Percentiles rank a stretch among this genome's conserved stretches.
These are phyloP conservation scores for Smittia sp. DNA, from an alignment of 2,888 invertebrate species.

Conservation along the genomic window DNA sequence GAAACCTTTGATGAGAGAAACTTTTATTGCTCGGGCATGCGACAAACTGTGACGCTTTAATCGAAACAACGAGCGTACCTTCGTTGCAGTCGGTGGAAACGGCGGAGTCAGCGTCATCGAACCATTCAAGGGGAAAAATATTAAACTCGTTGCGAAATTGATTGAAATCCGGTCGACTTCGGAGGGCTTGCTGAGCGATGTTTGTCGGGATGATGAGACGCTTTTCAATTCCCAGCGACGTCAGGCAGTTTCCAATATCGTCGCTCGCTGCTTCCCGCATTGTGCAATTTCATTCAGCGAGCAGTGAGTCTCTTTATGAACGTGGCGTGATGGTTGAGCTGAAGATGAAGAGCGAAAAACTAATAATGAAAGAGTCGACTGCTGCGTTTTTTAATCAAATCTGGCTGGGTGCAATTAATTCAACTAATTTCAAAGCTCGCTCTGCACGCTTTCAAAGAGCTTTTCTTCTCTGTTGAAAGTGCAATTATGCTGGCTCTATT, in stretches of 20 bases:
- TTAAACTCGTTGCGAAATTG: constrained; percentile 47
- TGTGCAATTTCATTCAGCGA: constrained; percentile 12
- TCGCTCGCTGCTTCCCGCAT: neutral
- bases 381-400: constrained; percentile 15
- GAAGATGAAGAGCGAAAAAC: neutral
- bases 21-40: neutral
- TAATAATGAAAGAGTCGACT: neutral
- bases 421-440: constrained; percentile 20
- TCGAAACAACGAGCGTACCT: neutral
- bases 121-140: constrained; percentile 63
- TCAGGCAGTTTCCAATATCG: constrained; percentile 23
- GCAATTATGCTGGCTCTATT: neutral
- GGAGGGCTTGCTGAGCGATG: neutral
- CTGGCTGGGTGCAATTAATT: constrained; percentile 18
- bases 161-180: constrained; percentile 40
- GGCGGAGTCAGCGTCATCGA: constrained; percentile 56
- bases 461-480: constrained; percentile 2
- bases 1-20: constrained; percentile 8
- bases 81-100: neutral
- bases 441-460: neutral
- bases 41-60: neutral
- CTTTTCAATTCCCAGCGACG: constrained; percentile 27
- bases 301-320: neutral
- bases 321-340: too few species aligned
- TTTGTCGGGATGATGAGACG: constrained; percentile 26